Evolutionary conservation across 2,797 vertebrate genomes (phyloP), one percentile per base, ranked within the genome.

Genomic region (Esox masquinongy): DNA sequence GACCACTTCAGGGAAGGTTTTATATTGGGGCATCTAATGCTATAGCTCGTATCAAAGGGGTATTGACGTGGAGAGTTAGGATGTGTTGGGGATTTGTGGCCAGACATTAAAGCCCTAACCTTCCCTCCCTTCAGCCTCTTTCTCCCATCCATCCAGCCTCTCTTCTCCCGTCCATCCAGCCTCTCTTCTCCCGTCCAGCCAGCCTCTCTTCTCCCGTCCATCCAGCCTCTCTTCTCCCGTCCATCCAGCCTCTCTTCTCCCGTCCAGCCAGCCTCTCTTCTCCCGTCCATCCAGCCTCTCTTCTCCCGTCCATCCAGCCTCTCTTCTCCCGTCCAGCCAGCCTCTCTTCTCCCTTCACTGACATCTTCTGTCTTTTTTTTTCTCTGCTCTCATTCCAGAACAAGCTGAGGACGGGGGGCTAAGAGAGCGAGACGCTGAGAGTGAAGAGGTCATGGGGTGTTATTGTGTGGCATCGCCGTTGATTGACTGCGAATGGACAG

Each of bases 331-430:
- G 39, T 71, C 14, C 53, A 11, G 59, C 51, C 50, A 26, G 24
- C 49, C 51, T 24, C 47, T 1, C 50, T 17, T 16, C 39, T 43
- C 34, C 81, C 5, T 43, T 43, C 39, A 43, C 78, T 74, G 75
- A 68, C 72, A 29, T 74, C 82, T 86, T 85, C 81, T 86, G 82
- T 78, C 49, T 6, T 3, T 43, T 17, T 81, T 85, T 82, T 72
- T 70, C 82, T 77, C 59, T 36, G 29, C 53, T 67, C 73, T 75
- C 49, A 81, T 80, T 74, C 51, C 90, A 95, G 94, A 93, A 86
- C 84, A 92, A 93, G 92, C 76, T 92, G 87, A 93, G 88, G 83
- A 93, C 92, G 1, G 91, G 93, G 34, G 92, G 93, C 75, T 94
- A 89, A 43, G 39, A 92, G 39, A 17, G 5, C 17, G 8, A 12